These are phyloP conservation scores for Festucalex cinctus DNA, from an alignment of 2,113 vertebrate genomes.

Conservation along the genomic window DNA sequence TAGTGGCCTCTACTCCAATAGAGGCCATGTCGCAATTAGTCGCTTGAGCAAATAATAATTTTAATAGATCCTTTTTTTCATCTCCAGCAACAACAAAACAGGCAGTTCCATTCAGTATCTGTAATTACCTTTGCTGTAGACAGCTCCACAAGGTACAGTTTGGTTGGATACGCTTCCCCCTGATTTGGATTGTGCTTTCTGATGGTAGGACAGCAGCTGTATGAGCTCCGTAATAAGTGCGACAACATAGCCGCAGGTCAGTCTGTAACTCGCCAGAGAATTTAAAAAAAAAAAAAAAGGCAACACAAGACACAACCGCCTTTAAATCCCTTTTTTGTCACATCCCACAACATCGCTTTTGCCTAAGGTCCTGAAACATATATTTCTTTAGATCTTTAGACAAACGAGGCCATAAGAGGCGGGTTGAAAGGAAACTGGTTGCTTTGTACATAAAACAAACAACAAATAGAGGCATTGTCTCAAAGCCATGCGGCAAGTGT, in stretches of 20 bases:
- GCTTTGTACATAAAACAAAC: not conserved
- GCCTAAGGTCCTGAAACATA: not conserved
- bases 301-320: not conserved
- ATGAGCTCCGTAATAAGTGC: constrained; percentile 1
- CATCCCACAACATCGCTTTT: not conserved
- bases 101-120: not conserved
- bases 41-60: not conserved
- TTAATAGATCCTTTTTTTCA: not conserved
- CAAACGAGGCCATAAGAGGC: not conserved
- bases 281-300: not conserved
- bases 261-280: not conserved
- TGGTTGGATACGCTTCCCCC: not conserved
- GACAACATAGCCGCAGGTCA: not conserved
- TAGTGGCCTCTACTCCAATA: not conserved
- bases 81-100: not conserved
- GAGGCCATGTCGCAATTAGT: not conserved
- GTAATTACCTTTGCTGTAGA: not conserved
- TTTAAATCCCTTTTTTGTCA: not conserved
- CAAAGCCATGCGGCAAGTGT: not conserved
- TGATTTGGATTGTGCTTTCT: not conserved
- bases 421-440: not conserved
- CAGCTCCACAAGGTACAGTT: not conserved
- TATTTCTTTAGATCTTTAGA: not conserved
- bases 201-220: not conserved
- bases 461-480: not conserved